Conservation (phyloP, 2,888 invertebrate genomes). For the Allolobophora icterica region DNA sequence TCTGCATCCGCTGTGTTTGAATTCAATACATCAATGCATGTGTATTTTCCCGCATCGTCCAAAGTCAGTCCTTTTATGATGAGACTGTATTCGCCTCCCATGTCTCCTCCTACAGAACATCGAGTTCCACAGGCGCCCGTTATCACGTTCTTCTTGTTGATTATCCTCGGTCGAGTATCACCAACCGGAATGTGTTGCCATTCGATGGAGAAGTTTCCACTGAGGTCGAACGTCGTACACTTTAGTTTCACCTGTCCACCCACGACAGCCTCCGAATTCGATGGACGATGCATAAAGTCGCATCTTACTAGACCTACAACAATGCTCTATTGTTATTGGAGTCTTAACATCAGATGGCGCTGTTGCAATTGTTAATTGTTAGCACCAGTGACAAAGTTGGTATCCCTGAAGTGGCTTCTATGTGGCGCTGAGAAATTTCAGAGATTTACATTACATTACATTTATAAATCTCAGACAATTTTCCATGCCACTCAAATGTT, state of each 20-base stretch:
- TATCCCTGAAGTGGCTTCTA: too few species aligned
- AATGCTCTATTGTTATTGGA: not conserved
- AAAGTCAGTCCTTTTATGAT: not conserved
- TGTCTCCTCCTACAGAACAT: not conserved
- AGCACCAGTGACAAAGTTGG: too few species aligned
- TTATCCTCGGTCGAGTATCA: not conserved
- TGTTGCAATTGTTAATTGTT: too few species aligned
- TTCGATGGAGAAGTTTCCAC: not conserved
- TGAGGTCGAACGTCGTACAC: not conserved
- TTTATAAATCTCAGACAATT: not conserved
- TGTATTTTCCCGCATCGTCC: not conserved
- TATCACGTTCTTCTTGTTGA: not conserved
- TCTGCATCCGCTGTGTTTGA: not conserved
- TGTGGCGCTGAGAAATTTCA: too few species aligned
- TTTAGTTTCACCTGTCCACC: not conserved
- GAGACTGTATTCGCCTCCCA: conserved; percentile 10
- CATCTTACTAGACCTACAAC: not conserved
- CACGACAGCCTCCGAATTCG: not conserved
- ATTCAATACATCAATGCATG: not conserved
- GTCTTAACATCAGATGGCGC: too few species aligned
- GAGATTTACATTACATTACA: too few species aligned
- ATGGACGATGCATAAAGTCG: not conserved
- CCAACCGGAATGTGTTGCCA: not conserved
- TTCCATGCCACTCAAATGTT: too few species aligned
- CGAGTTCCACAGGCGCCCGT: not conserved